Base-by-base conservation (phyloP, 2,888 invertebrate species). In the Hemithea aestivaria region DNA sequence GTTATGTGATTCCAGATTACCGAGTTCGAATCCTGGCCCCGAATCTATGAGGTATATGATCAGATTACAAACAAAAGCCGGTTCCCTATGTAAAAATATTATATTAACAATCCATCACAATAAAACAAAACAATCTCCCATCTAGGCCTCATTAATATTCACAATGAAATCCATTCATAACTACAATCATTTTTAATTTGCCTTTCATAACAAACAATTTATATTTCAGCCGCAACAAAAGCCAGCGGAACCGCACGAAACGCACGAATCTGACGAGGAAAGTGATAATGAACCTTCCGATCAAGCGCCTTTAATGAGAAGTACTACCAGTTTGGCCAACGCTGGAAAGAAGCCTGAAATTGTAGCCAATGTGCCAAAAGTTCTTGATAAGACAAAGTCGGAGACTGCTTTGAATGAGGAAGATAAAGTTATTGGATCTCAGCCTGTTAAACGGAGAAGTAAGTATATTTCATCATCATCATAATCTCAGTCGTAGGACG, bases 401-500 rank as follows among this genome's bases (percentile, higher is more conserved):
- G 66, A 69, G 33, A 53, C 58, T 0, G 53, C 54, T 0, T 44
- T 62, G n/a, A 54, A 60, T 25, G 61, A 56, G 3, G 62, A 52
- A 5, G 65, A 76, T 4, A 75, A 66, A 45, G 63, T 79, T 28
- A 66, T 78, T 44, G 79, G 71, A 27, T 63, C 78, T 2, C 87
- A 87, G 43, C 85, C 87, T 10, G 70, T 75, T 48, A 88, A 87
- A 46, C 66, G 87, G 50, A 64, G 87, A 74, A 87, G 85, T 87
- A 35, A 81, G 85, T 82, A 16, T 5, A 16, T 16, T 4, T 5
- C 16, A 16, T 16, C 16, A 16, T 5, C 3, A 16, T 16, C 5
- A n/a, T n/a, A n/a, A n/a, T n/a, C n/a, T n/a, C n/a, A n/a, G n/a
- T n/a, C n/a, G n/a, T n/a, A n/a, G n/a, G n/a, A n/a, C n/a, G n/a